A percentile compares a stretch with the other conserved stretches of the same genome.
Conservation (phyloP, 2,797 vertebrate species). For the Pyrocephalus nanus region DNA sequence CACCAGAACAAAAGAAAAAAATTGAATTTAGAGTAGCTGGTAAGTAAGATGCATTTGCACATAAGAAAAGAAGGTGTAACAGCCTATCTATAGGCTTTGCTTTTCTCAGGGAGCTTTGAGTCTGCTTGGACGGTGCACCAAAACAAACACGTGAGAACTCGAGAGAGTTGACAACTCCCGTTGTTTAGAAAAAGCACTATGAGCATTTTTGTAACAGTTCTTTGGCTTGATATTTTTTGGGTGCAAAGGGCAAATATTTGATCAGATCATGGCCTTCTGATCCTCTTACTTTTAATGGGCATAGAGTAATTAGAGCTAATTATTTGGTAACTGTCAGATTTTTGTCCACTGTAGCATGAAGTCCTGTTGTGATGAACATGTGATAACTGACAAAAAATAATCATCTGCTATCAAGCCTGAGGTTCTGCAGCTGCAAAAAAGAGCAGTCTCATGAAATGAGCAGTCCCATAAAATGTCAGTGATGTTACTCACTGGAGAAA, state of each 20-base stretch:
- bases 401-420: slow-evolving; percentile 16
- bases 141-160: background rate
- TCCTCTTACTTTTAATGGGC: background rate
- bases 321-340: slow-evolving; percentile 1
- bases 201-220: background rate
- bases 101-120: background rate
- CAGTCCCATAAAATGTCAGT: slow-evolving; percentile 43
- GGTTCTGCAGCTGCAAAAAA: slow-evolving; percentile 29
- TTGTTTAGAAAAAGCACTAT: background rate
- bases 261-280: background rate
- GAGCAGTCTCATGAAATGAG: slow-evolving; percentile 35
- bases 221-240: background rate
- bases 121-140: background rate
- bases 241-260: background rate
- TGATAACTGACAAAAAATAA: slow-evolving; percentile 38
- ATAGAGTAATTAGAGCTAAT: background rate
- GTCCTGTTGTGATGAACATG: slow-evolving; percentile 28
- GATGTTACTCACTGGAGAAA: slow-evolving; percentile 42
- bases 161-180: background rate
- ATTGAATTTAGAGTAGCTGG: background rate
- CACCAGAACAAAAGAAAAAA: background rate
- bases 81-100: background rate
- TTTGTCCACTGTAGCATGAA: background rate
- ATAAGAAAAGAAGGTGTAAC: background rate
- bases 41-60: background rate